Conservation (phyloP, 2,113 vertebrate genomes). For the Opisthocomus hoazin region DNA sequence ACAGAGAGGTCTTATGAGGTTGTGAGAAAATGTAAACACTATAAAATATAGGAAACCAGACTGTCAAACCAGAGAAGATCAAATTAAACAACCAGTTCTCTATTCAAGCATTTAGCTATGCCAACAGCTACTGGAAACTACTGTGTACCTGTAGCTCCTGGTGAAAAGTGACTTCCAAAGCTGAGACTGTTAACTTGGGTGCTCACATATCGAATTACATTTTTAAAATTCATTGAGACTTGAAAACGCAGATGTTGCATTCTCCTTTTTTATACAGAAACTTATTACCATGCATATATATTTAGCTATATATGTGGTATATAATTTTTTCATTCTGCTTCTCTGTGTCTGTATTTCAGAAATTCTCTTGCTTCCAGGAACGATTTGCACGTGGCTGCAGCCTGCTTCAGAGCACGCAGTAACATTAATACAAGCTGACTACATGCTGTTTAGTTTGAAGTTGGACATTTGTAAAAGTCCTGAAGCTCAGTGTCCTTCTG, state of each 20-base stretch:
- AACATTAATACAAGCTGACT: not conserved
- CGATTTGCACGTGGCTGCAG: not conserved
- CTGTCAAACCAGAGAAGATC: not conserved
- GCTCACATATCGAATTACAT: not conserved
- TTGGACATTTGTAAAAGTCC: not conserved
- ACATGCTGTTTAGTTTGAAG: constrained; percentile 15
- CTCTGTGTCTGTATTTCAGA: not conserved
- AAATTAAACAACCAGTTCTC: not conserved
- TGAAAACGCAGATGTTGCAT: not conserved
- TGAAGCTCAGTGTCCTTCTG: constrained; percentile 6
- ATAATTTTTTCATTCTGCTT: not conserved
- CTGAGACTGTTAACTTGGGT: not conserved
- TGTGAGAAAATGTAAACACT: not conserved
- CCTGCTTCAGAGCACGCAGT: not conserved
- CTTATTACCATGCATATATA: not conserved
- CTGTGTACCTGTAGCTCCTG: not conserved
- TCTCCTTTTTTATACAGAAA: not conserved
- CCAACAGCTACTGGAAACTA: not conserved
- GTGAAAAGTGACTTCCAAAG: not conserved
- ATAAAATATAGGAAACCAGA: not conserved
- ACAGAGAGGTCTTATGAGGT: not conserved
- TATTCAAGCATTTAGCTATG: not conserved
- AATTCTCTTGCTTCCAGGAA: not conserved
- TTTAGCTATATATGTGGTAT: not conserved
- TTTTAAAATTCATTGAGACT: not conserved